Evolutionary conservation across 1,140 invertebrate genomes (phyloP), one percentile per base, ranked within the genome.

Genomic region (Pentalonia nigronervosa): DNA sequence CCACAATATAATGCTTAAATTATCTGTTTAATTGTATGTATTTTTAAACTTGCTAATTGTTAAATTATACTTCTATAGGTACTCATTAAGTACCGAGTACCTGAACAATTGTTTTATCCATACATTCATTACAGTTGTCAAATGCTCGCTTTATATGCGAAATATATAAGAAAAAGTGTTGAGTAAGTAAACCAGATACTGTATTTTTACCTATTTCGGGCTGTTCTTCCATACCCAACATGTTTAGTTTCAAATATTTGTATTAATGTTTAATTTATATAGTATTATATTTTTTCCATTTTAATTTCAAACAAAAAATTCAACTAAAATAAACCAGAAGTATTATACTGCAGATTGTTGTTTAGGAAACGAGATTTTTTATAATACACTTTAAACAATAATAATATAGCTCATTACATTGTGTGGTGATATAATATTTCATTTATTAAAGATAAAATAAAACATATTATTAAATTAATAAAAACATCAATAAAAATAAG

Each of bases 381-480:
- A 34, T 50, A 48, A n/a, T 50, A 48, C n/a, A 47, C 3, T 84
- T 21, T 83, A 48, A 20, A 41, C 17, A 83, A 53, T 20, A 53
- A 53, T 17, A 76, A 76, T n/a, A 76, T n/a, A n/a, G 14, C 17
- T 17, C 25, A 87, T 45, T 14, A 34, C 17, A 4, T 91, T 3
- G 7, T 76, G 45, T 25, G n/a, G 21, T 50, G 48, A n/a, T 48
- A 91, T 48, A 83, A 48, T 34, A 91, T 83, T 83, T 81, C 76
- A 91, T 91, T 91, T 81, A 91, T 83, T 91, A 81, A 83, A 91
- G 50, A 83, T 34, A 91, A 81, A 91, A 91, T 83, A 91, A 76
- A 91, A 81, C 67, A 76, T 91, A 60, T 76, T 60, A 20, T 60
- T 67, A 56, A 90, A 90, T 45, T 30, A 76, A 76, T 91, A 67